These are phyloP conservation scores for Xylocampa areola DNA, from an alignment of 2,888 invertebrate genomes.

Conservation along the genomic window DNA sequence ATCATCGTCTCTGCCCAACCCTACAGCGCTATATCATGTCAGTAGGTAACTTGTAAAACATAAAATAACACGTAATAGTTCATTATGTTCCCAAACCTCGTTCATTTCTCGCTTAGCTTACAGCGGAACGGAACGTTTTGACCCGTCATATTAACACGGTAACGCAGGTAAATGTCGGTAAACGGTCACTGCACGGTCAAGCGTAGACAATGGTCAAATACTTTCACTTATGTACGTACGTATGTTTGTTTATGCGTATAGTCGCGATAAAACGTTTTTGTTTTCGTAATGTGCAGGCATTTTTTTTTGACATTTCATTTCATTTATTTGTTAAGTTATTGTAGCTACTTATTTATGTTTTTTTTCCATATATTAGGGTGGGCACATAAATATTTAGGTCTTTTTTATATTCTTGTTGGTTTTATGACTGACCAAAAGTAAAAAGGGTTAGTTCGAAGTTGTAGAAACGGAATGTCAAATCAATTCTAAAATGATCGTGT, in stretches of 20 bases:
- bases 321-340: background rate
- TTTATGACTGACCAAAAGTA: no score
- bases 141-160: constrained; percentile 45
- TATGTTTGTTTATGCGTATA: constrained; percentile 62
- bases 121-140: constrained; percentile 4
- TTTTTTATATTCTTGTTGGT: no score
- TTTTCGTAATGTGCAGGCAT: background rate
- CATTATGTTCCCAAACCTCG: background rate
- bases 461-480: no score
- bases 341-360: no score
- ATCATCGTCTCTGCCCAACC: no score
- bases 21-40: no score
- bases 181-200: constrained; percentile 37
- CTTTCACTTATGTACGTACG: constrained; percentile 73
- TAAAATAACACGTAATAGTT: no score
- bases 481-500: no score
- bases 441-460: no score
- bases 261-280: constrained; percentile 4
- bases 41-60: no score
- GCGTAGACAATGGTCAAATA: constrained; percentile 59
- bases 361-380: no score
- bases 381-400: no score
- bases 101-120: constrained; percentile 3
- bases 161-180: constrained; percentile 38
- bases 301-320: background rate